Base-by-base conservation (phyloP, 2,797 vertebrate species). In the Meriones psammophilus region DNA sequence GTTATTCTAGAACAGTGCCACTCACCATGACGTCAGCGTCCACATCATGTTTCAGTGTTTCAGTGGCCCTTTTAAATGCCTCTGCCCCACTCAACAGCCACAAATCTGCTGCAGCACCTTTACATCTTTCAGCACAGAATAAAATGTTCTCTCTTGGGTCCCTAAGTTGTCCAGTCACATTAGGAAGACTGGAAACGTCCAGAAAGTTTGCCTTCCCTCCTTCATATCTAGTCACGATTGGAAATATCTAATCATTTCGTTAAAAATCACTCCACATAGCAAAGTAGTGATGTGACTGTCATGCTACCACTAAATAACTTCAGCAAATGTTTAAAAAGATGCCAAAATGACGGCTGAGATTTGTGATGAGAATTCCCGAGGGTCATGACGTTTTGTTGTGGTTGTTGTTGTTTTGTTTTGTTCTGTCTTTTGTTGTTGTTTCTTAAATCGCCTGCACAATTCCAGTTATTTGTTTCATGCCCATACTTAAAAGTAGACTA, bases 401-500 rank as follows among this genome's bases (percentile, higher is more conserved):
- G 50, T 50, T 50, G 50, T 50, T 50, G 46, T 50, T 50, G 50
- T 50, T 50, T 50, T 50, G 46, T 50, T 50, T 50, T 50, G 50
- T 50, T 50, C 50, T 50, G 50, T 50, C 50, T 50, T 50, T 50
- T 50, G 50, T 50, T 50, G 50, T 50, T 50, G 50, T 50, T 39
- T 39, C 83, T 56, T 69, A 46, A 86, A 64, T 80, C 54, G 62
- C 58, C 81, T 85, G 28, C 36, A n/a, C 30, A n/a, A 36, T 96
- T 81, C 24, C 74, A 95, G 84, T 93, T 96, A 95, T 95, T 97
- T 96, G 90, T 95, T 95, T 64, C 54, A 30, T 71, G 24, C 69
- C 95, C 71, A 54, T 90, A 93, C 85, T 97, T 97, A 96, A 96
- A 96, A 83, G 88, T 68, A 93, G 80, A 93, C 96, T 84, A 94